Evolutionary conservation across 2,113 vertebrate genomes (phyloP).

Genomic region (Aptenodytes forsteri): DNA sequence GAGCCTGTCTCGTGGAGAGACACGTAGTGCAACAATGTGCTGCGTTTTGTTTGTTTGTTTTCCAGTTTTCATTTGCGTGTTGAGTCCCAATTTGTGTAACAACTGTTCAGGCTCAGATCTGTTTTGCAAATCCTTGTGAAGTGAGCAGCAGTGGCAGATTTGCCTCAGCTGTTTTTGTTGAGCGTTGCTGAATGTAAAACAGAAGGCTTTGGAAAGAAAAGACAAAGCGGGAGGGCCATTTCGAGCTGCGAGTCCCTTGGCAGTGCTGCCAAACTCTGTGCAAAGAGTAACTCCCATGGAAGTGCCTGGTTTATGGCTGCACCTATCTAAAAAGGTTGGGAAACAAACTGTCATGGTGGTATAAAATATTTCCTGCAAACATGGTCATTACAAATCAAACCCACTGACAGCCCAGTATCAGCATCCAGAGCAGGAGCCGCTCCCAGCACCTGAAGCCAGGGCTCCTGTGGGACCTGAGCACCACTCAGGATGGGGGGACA

Average conservation of each 20-base stretch:
- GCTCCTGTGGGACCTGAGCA: not conserved
- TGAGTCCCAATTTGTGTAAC: slow-evolving; percentile 16
- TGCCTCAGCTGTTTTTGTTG: slow-evolving; percentile 9
- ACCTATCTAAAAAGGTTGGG: not conserved
- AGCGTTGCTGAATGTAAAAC: not conserved
- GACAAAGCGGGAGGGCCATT: rapidly evolving
- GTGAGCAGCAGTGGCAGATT: slow-evolving; percentile 43
- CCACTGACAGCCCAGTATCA: not conserved
- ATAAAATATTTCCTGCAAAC: not conserved
- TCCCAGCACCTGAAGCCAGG: not conserved
- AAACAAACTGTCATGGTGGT: not conserved
- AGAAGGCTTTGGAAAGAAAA: not conserved
- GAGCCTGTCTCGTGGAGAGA: not conserved
- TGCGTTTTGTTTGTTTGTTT: not conserved
- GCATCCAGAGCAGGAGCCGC: not conserved
- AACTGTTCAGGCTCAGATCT: slow-evolving; percentile 27
- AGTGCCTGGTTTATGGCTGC: not conserved
- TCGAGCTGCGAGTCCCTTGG: not conserved
- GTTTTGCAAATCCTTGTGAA: slow-evolving; percentile 11
- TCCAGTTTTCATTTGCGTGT: not conserved
- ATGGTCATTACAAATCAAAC: not conserved
- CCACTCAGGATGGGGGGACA: not conserved
- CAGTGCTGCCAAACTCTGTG: not conserved
- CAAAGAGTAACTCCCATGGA: not conserved
- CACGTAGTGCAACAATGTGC: not conserved